Conservation (phyloP, 1,140 invertebrate genomes). For the Plectus sambesii region DNA sequence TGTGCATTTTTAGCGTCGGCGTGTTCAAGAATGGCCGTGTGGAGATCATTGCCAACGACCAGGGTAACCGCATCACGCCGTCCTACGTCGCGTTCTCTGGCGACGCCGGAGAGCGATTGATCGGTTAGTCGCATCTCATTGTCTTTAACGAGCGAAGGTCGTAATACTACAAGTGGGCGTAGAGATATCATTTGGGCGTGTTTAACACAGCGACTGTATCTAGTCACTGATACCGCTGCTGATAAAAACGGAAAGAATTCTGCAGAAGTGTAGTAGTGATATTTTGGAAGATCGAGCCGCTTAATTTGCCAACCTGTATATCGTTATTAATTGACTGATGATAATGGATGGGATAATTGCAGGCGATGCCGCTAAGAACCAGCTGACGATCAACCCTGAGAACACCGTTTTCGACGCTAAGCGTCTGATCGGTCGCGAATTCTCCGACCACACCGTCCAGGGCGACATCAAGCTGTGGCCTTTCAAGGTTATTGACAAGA, state of each 20-base stretch:
- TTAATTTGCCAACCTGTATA: too few species aligned
- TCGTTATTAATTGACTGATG: too few species aligned
- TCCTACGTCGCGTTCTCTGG: slow-evolving; percentile 75
- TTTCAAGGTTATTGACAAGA: slow-evolving; percentile 49
- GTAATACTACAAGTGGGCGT: too few species aligned
- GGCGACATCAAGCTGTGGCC: slow-evolving; percentile 69
- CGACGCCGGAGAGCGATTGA: slow-evolving; percentile 64
- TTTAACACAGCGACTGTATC: too few species aligned
- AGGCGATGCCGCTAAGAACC: slow-evolving; percentile 61
- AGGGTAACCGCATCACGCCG: slow-evolving; percentile 77
- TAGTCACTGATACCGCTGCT: too few species aligned
- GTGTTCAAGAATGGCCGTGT: slow-evolving; percentile 63
- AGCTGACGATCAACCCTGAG: slow-evolving; percentile 69
- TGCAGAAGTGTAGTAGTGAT: too few species aligned
- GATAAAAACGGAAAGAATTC: too few species aligned
- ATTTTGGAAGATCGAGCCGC: too few species aligned
- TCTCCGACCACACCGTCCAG: slow-evolving; percentile 60
- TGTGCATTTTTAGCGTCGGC: slow-evolving; percentile 47
- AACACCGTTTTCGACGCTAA: slow-evolving; percentile 78
- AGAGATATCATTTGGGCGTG: too few species aligned
- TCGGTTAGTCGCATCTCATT: too few species aligned
- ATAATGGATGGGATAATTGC: too few species aligned
- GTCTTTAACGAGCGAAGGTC: too few species aligned
- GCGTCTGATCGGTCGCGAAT: slow-evolving; percentile 57
- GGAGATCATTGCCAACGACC: slow-evolving; percentile 81